Evolutionary conservation across 2,797 vertebrate species (phyloP), one percentile per base, ranked within the genome.

Genomic region (Malurus leucopterus): DNA sequence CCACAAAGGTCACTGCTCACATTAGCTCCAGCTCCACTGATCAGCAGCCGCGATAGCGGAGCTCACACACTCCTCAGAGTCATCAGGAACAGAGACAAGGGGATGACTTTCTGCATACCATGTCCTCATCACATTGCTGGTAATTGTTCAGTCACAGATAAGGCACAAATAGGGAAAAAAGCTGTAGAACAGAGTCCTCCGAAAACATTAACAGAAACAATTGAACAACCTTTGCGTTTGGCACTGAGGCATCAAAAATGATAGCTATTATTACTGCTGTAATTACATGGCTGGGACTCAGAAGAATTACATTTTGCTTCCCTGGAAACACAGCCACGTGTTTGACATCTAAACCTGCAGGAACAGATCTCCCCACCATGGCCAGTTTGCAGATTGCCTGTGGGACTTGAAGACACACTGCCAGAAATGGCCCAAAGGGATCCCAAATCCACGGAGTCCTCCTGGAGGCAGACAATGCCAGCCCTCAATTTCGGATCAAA

Each of bases 71-170:
- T 38, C 47, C 74, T 75, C 41, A 1, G 17, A 88, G 67, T 6
- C 90, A 62, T 1, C 51, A 63, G 53, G 50, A 47, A 40, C 44
- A 84, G 27, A 86, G 40, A 74, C 75, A 73, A 53, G 46, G 21
- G 63, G 64, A 63, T 69, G 74, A 67, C 90, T 89, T 95, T 91
- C 74, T 92, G 88, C 53, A 26, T 59, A n/a, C 11, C 2, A 23
- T 13, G 50, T 55, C 61, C 76, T 74, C 91, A 68, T 73, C 87
- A 51, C 64, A 30, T 40, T 67, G 32, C 85, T 71, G 40, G 50
- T 79, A 88, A 94, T 46, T 91, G 83, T n/a, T 84, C 85, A 88
- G 6, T 49, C 19, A 2, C 22, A 84, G 87, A 89, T 86, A 93
- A 88, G 47, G 84, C 50, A 64, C 54, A 84, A 92, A 71, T 1